A percentile compares a stretch with the other conserved stretches of the same genome.
phyloP scores from a whole-genome alignment of 2,113 vertebrate genomes.

The Gadus macrocephalus region DNA sequence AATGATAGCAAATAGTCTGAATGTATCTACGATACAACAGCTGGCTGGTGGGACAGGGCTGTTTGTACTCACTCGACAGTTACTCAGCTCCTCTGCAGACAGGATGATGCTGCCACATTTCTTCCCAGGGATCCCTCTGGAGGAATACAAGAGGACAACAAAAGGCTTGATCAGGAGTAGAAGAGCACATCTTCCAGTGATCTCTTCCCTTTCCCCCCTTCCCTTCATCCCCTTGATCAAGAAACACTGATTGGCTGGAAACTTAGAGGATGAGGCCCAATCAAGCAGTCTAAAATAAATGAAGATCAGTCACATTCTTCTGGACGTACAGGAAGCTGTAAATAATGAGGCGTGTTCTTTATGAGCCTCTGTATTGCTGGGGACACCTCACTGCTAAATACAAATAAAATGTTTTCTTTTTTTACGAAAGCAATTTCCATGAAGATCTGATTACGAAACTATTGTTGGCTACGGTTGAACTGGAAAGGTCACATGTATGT shows the following conservation, averaged over 20 bases:
- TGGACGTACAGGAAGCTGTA: too few relatives aligned
- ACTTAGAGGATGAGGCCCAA: background rate
- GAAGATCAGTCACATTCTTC: too few relatives aligned
- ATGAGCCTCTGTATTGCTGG: too few relatives aligned
- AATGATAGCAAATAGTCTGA: too few relatives aligned
- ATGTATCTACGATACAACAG: too few relatives aligned
- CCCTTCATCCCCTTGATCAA: constrained; percentile 2
- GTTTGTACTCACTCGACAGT: constrained; percentile 71
- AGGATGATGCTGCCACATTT: constrained; percentile 72
- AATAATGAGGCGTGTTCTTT: background rate
- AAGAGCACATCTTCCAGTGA: constrained; percentile 22
- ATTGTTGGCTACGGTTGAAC: too few relatives aligned
- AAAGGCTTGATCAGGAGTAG: constrained; percentile 14
- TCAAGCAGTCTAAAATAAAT: background rate
- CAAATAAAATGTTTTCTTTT: background rate
- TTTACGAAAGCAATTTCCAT: too few relatives aligned
- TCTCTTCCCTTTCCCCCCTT: background rate
- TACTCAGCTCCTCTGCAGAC: constrained; percentile 73
- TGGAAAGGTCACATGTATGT: too few relatives aligned
- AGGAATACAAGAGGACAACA: constrained; percentile 35
- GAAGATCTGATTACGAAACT: too few relatives aligned
- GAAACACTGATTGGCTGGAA: background rate
- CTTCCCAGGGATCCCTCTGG: constrained; percentile 73
- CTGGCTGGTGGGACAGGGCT: background rate
- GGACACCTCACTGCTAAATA: background rate